Evolutionary conservation across 2,888 invertebrate species (phyloP), one percentile per base, ranked within the genome.

Genomic region (Eristalis intricaria): DNA sequence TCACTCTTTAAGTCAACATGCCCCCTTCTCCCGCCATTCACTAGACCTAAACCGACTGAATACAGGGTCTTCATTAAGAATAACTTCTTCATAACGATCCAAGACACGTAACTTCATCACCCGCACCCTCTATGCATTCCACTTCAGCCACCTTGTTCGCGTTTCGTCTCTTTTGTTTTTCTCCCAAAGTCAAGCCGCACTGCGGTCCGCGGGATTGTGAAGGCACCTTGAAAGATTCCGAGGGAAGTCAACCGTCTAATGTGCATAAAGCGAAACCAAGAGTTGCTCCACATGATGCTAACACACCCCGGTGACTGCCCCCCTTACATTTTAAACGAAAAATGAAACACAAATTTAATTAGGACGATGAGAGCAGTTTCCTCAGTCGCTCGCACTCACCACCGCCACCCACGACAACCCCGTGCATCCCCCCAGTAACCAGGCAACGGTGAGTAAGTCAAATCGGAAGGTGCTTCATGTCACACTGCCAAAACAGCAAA

Each of bases 321-420:
- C 29, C n/a, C n/a, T 15, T 32, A 3, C 71, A n/a, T 60, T 40
- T 77, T 69, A 73, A 73, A 15, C 60, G 60, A 64, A 29, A 74
- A 70, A 38, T 26, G 60, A 65, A 84, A 74, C 69, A 70, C 38
- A 60, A 84, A 84, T 84, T 84, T 84, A 79, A 84, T 84, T 84
- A 84, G 79, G 65, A 79, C 74, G 74, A 61, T 70, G 74, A 84
- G 69, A 74, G 43, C 43, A 65, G 56, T 58, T 29, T 22, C 35
- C 58, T 23, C 35, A n/a, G 23, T 63, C 38, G 23, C n/a, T 63
- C 11, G 68, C 29, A 13, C 19, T 13, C 60, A 63, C 23, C 15
- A 4, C n/a, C 32, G 1, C 19, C 60, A 15, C 11, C 10, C 50
- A n/a, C 19, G 43, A 23, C 58, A 5, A 1, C 38, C 10, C 10